Percentiles rank a stretch among this genome's conserved stretches.
Evolutionary conservation across 2,797 vertebrate species (phyloP).

Genomic region (Enteromius anoplus): DNA sequence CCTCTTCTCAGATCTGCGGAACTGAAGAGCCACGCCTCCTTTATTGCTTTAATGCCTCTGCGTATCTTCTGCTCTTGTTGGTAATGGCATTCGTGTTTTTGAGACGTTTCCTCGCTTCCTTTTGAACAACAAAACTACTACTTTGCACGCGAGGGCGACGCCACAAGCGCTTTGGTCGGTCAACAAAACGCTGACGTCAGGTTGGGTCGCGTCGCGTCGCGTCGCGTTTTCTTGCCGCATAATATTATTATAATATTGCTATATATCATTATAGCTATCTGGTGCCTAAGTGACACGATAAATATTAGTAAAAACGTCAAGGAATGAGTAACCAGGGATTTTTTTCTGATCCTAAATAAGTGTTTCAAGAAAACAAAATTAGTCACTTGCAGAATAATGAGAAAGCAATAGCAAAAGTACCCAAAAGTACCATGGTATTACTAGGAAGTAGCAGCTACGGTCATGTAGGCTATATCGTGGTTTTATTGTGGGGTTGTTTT

Average conservation of each 20-base stretch:
- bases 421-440: constrained; percentile 27
- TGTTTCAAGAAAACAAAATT: constrained; percentile 31
- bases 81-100: neutral
- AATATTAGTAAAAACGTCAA: neutral
- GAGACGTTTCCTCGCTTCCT: too few species aligned
- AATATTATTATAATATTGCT: too few species aligned
- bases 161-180: neutral
- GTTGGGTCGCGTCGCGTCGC: neutral
- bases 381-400: constrained; percentile 1
- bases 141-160: neutral
- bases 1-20: neutral
- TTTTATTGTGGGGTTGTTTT: neutral
- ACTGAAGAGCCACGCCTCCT: neutral
- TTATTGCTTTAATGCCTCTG: too few species aligned
- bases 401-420: neutral
- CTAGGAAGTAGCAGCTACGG: neutral
- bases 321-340: constrained; percentile 12
- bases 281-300: neutral
- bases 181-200: neutral
- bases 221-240: neutral
- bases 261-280: too few species aligned
- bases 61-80: neutral
- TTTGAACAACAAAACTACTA: neutral
- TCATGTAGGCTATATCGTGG: neutral
- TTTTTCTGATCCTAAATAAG: neutral